These are phyloP conservation scores for Schizaphis graminum DNA, from an alignment of 2,888 invertebrate species.

Conservation along the genomic window DNA sequence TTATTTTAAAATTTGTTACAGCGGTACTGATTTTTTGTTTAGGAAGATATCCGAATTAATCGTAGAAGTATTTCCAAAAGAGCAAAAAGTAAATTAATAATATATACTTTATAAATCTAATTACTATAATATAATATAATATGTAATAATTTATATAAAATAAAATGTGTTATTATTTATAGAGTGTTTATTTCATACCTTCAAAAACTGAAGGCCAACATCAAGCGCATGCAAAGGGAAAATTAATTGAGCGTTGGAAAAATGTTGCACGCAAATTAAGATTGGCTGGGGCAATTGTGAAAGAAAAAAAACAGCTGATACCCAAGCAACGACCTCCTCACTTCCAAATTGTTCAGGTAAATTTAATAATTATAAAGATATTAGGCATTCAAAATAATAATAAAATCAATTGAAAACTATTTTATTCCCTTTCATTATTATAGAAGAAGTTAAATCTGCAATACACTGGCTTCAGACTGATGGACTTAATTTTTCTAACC, in stretches of 20 bases:
- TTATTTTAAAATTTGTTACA: too few species aligned
- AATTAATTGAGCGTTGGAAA: slow-evolving; percentile 13
- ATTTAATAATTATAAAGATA: background rate
- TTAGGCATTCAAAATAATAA: background rate
- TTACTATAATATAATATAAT: background rate
- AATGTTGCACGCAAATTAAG: slow-evolving; percentile 18
- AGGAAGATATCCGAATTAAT: background rate
- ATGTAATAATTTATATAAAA: background rate
- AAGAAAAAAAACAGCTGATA: background rate
- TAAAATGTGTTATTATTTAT: background rate
- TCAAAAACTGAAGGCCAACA: slow-evolving; percentile 9
- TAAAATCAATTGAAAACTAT: background rate
- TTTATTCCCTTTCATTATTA: background rate
- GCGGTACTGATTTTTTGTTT: too few species aligned
- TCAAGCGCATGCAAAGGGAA: background rate
- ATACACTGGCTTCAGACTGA: background rate
- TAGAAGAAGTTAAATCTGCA: background rate
- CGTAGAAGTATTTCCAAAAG: background rate
- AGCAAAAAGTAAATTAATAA: background rate
- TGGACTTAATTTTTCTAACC: background rate
- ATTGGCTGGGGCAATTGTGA: background rate
- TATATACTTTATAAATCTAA: background rate
- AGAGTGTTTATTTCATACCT: slow-evolving; percentile 22
- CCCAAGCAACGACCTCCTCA: background rate
- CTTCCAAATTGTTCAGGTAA: background rate